Conservation (phyloP, 2,113 vertebrate species). For the Dolichallabes microphthalmus region DNA sequence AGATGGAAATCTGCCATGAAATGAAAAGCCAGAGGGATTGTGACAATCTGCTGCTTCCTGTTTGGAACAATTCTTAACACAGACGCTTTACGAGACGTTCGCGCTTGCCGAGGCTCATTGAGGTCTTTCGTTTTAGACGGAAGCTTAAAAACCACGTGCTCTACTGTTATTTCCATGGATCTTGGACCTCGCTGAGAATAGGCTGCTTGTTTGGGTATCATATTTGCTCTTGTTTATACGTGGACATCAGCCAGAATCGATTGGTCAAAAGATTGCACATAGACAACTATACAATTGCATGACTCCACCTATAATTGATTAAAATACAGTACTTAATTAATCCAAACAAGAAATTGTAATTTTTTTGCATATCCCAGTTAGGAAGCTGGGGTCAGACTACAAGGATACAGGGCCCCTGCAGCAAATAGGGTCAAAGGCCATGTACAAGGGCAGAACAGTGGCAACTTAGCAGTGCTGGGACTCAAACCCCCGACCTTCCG, state of each 20-base stretch:
- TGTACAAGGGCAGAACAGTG: too few relatives aligned
- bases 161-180: not conserved
- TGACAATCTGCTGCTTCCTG: slow-evolving; percentile 24
- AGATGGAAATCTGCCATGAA: slow-evolving; percentile 36
- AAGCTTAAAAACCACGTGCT: not conserved
- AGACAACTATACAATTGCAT: not conserved
- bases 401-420: too few relatives aligned
- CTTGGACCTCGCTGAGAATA: too few relatives aligned
- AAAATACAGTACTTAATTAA: too few relatives aligned
- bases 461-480: too few relatives aligned
- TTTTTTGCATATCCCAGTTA: too few relatives aligned
- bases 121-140: not conserved
- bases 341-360: too few relatives aligned
- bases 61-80: not conserved
- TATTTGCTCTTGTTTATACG: not conserved
- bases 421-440: too few relatives aligned
- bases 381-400: too few relatives aligned
- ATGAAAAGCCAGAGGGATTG: slow-evolving; percentile 22
- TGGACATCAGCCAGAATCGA: not conserved
- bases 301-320: not conserved
- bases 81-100: not conserved
- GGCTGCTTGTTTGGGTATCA: not conserved
- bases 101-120: not conserved
- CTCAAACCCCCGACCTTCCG: too few relatives aligned
- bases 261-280: not conserved